Base-by-base conservation (phyloP, 2,113 vertebrate species). In the Orycteropus afer region DNA sequence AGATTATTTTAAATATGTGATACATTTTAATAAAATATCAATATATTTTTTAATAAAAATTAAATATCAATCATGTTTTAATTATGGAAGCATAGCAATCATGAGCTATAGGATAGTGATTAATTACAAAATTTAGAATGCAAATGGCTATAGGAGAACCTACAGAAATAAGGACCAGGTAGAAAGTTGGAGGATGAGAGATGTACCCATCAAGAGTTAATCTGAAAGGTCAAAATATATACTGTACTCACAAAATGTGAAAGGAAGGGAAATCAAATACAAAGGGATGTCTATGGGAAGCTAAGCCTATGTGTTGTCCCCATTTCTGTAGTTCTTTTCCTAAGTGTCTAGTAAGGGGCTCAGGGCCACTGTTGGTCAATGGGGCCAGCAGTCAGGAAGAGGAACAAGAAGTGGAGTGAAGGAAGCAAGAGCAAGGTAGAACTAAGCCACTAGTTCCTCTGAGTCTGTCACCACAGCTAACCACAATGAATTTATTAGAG, bases 1-100 rank as follows among this genome's bases (percentile, higher is more conserved):
- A 57, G 10, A 53, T 86, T 82, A 45, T 22, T 91, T 82, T 89
- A 63, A 91, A 61, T 71, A 51, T 6, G 10, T 2, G 25, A 17
- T 51, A 13, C 23, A 13, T 81, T 91, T 20, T 15, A 91, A 61
- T 77, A 93, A 91, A 42, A 82, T 65, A 18, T 78, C 45, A 89
- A 27, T n/a, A n/a, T n/a, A n/a, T n/a, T n/a, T 34, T 86, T 63
- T 92, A n/a, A n/a, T 73, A 15, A 73, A 82, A 86, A 65, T 12
- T 45, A 74, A 34, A 9, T 69, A 32, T 29, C 7, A 20, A 40
- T 80, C 20, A 29, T 2, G 9, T 7, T 69, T 93, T 49, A 57
- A 20, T 69, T 63, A 59, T 14, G 29, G 12, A 55, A 65, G 51
- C 13, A 71, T 51, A 40, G 23, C 12, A 63, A 67, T 71, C 9